These are phyloP conservation scores for Rhyacophila evoluta DNA, from an alignment of 2,888 invertebrate species.

Conservation along the genomic window DNA sequence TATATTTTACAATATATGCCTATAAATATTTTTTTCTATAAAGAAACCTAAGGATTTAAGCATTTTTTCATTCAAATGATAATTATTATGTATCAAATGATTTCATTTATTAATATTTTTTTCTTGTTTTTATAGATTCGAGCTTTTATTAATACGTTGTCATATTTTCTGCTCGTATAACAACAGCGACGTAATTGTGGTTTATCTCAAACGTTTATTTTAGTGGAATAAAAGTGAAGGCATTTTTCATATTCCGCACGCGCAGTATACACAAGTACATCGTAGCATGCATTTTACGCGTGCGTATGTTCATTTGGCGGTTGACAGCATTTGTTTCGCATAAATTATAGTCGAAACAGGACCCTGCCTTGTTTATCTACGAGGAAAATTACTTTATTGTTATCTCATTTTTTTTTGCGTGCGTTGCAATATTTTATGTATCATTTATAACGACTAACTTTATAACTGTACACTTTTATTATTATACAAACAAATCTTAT, in stretches of 20 bases:
- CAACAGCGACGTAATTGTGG: neutral
- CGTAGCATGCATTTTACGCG: constrained; percentile 10
- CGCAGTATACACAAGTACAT: neutral
- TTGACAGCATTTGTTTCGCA: constrained; percentile 18
- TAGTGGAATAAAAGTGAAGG: constrained; percentile 1
- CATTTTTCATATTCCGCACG: neutral
- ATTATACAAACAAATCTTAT: too few species aligned
- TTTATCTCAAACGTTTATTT: constrained; percentile 5
- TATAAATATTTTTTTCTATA: too few species aligned
- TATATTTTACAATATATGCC: too few species aligned
- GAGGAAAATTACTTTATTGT: neutral
- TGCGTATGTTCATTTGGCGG: constrained; percentile 19
- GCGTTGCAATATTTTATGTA: neutral
- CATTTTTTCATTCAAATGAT: too few species aligned
- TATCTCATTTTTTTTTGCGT: neutral
- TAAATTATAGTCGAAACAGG: neutral
- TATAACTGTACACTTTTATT: neutral
- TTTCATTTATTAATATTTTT: too few species aligned
- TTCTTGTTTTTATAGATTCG: too few species aligned
- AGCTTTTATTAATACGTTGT: too few species aligned
- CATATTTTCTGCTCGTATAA: neutral
- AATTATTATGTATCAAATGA: too few species aligned
- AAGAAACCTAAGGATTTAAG: too few species aligned
- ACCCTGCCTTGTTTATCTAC: neutral
- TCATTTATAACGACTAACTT: neutral